Base-by-base conservation (phyloP, 92 coral and sea anemone genomes). In the Palythoa heliodiscus region DNA sequence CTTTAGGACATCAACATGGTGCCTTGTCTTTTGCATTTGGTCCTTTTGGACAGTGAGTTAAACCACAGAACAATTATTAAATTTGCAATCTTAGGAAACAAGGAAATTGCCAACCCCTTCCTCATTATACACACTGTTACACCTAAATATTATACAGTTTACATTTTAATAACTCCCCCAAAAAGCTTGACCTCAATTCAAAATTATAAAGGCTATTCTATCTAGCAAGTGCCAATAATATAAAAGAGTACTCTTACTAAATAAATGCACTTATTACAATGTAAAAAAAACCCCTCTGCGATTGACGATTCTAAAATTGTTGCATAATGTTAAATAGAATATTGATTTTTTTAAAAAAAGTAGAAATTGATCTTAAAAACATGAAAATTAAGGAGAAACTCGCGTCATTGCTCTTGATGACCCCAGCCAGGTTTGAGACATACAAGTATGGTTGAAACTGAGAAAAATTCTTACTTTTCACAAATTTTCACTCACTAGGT, bases 381-480 rank as follows among this genome's bases (percentile, higher is more conserved):
- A 55, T 55, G 0, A 55, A 55, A 55, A 55, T 55, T 55, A 55
- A 55, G 61, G 61, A 55, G 61, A 55, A 55, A 55, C 61, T 55
- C 19, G 0, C 61, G 0, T 55, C 61, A 55, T 55, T 55, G 61
- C 61, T 55, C 61, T 55, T 55, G 61, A 55, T 55, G 61, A 55
- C 61, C 61, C 61, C 61, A 55, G 61, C 61, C 61, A 19, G 61
- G 61, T 55, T 55, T 55, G 61, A 55, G 61, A 55, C 61, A 55
- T 55, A 55, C 61, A 55, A 16, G 61, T 55, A 55, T 55, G 61
- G 61, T 55, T 11, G 61, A 55, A 55, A 55, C 70, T 64, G 70
- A 64, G 70, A 64, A 55, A 55, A 55, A 55, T 55, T 55, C 61
- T 55, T 55, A 55, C 61, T 55, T 64, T 64, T 64, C 29, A 64